Percentiles rank a stretch among this genome's conserved stretches.
phyloP scores from a whole-genome alignment of 2,113 vertebrate species.

The Carettochelys insculpta region DNA sequence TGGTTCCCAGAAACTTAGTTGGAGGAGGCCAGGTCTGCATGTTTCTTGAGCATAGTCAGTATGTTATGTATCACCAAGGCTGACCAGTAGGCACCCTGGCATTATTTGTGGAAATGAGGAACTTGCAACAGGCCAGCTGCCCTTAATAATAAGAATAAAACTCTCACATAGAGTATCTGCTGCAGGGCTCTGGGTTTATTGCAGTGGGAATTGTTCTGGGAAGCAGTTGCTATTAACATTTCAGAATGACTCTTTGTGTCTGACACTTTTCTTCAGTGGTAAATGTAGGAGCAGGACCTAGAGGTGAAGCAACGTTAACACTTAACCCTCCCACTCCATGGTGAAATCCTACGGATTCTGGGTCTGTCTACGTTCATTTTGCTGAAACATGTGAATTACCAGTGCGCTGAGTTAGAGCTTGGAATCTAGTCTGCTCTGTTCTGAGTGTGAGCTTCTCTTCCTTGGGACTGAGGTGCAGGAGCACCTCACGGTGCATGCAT shows the following conservation, averaged over 20 bases:
- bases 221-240: not conserved
- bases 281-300: conserved; percentile 36
- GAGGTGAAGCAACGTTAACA: not conserved
- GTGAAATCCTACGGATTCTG: not conserved
- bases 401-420: not conserved
- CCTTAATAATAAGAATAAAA: conserved; percentile 39
- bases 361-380: conserved; percentile 18
- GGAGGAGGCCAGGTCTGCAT: too few species aligned
- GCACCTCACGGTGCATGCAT: too few species aligned
- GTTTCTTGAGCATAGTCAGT: too few species aligned
- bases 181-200: not conserved
- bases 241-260: conserved; percentile 36
- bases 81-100: not conserved
- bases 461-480: not conserved
- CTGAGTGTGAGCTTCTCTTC: not conserved
- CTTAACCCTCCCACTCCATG: not conserved
- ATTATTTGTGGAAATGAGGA: not conserved
- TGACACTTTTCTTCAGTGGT: conserved; percentile 33
- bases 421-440: not conserved
- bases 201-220: not conserved
- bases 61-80: accelerated
- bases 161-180: conserved; percentile 1
- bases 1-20: not conserved
- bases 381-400: conserved; percentile 22
- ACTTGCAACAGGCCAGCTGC: not conserved